Evolutionary conservation across 1,140 invertebrate species (phyloP), one percentile per base, ranked within the genome.

Genomic region (Scaptomyza pallida): DNA sequence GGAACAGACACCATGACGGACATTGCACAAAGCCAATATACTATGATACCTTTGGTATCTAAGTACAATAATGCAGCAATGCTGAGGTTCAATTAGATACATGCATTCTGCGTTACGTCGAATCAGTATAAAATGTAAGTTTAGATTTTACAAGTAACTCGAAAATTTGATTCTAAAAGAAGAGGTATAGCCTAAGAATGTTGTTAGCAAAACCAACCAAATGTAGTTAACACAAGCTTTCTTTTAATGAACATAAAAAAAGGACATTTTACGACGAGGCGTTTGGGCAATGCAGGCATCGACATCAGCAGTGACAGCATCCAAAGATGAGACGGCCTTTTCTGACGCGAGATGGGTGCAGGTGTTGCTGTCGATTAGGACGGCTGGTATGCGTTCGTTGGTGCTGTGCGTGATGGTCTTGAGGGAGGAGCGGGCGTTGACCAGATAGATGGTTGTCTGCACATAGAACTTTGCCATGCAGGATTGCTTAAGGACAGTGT

Each of bases 321-420:
- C 61, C 44, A 90, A 57, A 6, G 73, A 59, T 2, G 17, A 3
- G 16, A 90, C 19, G 1, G 89, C 89, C 43, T 72, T 43, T 2
- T 60, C 68, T 41, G 89, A 72, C 1, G 69, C 79, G 3, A 12
- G 21, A 44, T 90, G 88, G 16, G 89, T 90, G 70, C 89, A 90
- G 10, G 21, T 23, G 37, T 90, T 80, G 33, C 88, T 45, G 5
- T 85, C 79, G 23, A n/a, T 17, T 5, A 90, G 59, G 17, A 90
- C 88, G 6, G 61, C 79, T 5, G 89, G 88, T 5, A 90, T 74
- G 17, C 68, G 68, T 5, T 71, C 60, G 35, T 62, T 90, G 64
- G 75, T 83, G 35, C 64, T 74, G 37, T 78, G 13, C 3, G 37
- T 37, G 41, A 90, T 90, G 54, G 82, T 89, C 19, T 82, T 90